Percentiles rank a stretch among this genome's conserved stretches.
phyloP scores from a whole-genome alignment of 2,888 invertebrate species.

The Lithophane semibrunnea region DNA sequence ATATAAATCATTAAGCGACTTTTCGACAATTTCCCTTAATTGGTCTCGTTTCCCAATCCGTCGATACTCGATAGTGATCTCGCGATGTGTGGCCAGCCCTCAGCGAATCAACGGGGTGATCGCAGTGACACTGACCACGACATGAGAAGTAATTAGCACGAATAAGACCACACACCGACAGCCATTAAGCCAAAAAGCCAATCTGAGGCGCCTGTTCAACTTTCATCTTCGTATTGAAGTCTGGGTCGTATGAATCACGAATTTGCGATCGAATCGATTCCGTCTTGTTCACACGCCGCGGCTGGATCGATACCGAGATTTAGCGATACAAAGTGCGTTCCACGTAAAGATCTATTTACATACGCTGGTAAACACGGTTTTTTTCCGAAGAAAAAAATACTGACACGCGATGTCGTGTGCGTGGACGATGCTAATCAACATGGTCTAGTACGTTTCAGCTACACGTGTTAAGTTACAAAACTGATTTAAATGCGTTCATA shows the following conservation, averaged over 20 bases:
- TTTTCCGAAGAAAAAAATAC: conserved; percentile 28
- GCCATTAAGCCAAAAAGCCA: conserved; percentile 68
- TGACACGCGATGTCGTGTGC: conserved; percentile 49
- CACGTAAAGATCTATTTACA: conserved; percentile 45
- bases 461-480: conserved; percentile 39
- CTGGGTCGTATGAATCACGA: conserved; percentile 81
- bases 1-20: conserved; percentile 80
- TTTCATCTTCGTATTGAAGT: conserved; percentile 79
- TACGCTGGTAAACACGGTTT: conserved; percentile 9
- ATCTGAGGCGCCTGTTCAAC: conserved; percentile 72
- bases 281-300: conserved; percentile 56
- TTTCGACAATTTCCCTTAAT: conserved; percentile 86
- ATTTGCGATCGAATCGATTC: conserved; percentile 63
- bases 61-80: conserved; percentile 80
- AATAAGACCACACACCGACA: conserved; percentile 81
- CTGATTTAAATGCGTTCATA: conserved; percentile 10
- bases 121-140: conserved; percentile 79
- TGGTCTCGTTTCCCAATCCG: conserved; percentile 82
- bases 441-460: conserved; percentile 27
- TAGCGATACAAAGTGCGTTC: conserved; percentile 33
- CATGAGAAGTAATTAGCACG: conserved; percentile 78
- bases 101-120: conserved; percentile 80
- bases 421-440: conserved; percentile 41
- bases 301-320: conserved; percentile 38
- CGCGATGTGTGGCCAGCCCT: conserved; percentile 75